Conservation (phyloP, 2,797 vertebrate species). For the Myotis pilosus region DNA sequence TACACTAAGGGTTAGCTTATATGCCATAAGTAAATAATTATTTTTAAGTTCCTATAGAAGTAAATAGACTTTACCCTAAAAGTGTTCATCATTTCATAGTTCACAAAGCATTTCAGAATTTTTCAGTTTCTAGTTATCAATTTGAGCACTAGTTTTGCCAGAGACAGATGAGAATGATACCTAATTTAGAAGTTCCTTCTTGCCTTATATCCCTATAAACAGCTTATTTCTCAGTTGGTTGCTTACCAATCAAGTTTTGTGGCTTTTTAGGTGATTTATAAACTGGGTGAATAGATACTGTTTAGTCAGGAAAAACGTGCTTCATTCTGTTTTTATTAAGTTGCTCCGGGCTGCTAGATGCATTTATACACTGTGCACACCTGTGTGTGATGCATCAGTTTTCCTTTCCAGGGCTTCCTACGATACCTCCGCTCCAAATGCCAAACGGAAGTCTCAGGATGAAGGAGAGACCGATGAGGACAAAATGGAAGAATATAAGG, state of each 20-base stretch:
- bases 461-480: slow-evolving; percentile 95
- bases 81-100: neutral
- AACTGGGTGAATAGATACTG: neutral
- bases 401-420: slow-evolving; percentile 89
- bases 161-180: neutral
- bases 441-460: slow-evolving; percentile 89
- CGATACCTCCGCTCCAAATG: slow-evolving; percentile 87
- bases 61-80: neutral
- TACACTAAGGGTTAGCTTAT: neutral
- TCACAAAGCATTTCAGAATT: slow-evolving; percentile 20
- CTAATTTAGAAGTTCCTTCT: neutral
- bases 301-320: slow-evolving; percentile 18
- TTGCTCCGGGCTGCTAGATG: neutral
- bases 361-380: neutral
- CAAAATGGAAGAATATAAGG: slow-evolving; percentile 94
- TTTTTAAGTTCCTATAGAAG: neutral
- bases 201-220: neutral
- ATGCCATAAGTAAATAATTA: neutral
- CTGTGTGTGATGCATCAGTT: neutral
- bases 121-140: neutral
- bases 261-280: neutral
- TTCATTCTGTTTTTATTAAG: neutral
- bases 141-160: neutral
- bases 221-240: neutral
- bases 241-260: neutral